Base-by-base conservation (phyloP, 2,888 invertebrate species). In the Lithophane socia region DNA sequence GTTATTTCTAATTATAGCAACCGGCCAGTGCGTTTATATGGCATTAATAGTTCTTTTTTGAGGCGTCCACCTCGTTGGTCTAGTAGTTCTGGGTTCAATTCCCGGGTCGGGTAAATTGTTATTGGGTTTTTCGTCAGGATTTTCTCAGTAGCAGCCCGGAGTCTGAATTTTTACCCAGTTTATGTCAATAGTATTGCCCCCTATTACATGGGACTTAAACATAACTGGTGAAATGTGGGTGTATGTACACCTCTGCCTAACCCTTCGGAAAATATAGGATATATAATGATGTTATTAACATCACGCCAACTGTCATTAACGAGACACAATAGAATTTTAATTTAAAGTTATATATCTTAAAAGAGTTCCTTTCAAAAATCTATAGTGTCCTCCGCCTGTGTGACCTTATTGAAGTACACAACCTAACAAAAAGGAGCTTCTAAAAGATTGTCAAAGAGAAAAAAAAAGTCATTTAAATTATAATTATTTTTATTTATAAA, bases 401-500 rank as follows among this genome's bases (percentile, higher is more conserved):
- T 24, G 44, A 24, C 2, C 2, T 4, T 13, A 9, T 13, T 21
- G 13, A 67, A 4, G 4, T 9, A 21, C 18, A 47, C 8, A 12
- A 49, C 12, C 12, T 49, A 13, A 18, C 24, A 58, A 0, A 5
- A 24, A 16, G 7, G 16, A 42, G 13, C 2, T 8, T 9, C 42
- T 9, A n/a, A 24, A 24, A 2, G 16, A 16, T 37, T 13, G 18
- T 7, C 0, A 54, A 54, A 42, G 10, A 29, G 12, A 49, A 1
- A 67, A 24, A 0, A 58, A 75, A 79, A 52, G 24, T 44, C 10
- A 47, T 16, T 7, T 52, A 3, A 10, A 37, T 52, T 18, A 47
- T 10, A 54, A 47, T 24, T 2, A 63, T 12, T 60, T 79, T 82
- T 73, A 84, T 75, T 77, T 77, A 77, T 77, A 82, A 85, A 74